These are phyloP conservation scores for Rhorus exstirpatorius DNA, from an alignment of 2,888 invertebrate genomes.

Conservation along the genomic window DNA sequence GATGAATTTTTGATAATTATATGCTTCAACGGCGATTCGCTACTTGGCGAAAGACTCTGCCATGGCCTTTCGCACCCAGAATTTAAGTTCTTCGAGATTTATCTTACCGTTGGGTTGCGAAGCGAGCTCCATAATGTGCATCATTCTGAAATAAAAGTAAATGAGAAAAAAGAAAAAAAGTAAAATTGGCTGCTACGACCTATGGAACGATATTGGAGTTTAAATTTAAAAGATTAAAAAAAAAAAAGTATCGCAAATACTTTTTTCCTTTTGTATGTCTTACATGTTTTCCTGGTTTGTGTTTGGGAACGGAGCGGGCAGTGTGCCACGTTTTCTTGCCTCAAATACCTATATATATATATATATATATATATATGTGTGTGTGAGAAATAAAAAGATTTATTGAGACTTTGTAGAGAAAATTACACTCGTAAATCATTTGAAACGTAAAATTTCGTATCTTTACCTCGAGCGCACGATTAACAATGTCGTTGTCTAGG, in stretches of 20 bases:
- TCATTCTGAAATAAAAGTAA: slow-evolving; percentile 48
- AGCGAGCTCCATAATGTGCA: slow-evolving; percentile 66
- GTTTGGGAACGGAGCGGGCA: slow-evolving; percentile 68
- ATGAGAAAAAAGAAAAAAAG: too few relatives aligned
- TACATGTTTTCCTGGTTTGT: slow-evolving; percentile 64
- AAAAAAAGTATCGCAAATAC: slow-evolving; percentile 10
- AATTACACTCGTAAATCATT: not conserved
- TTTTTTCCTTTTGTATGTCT: slow-evolving; percentile 41
- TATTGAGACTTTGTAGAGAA: not conserved
- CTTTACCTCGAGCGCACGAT: slow-evolving; percentile 87
- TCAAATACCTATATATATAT: slow-evolving; percentile 76
- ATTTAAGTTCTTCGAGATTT: slow-evolving; percentile 71
- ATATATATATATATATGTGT: not conserved
- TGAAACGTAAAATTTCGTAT: not conserved
- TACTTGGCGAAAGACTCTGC: slow-evolving; percentile 12
- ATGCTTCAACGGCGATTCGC: too few relatives aligned
- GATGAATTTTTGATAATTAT: too few relatives aligned
- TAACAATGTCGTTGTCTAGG: slow-evolving; percentile 86
- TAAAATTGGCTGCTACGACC: too few relatives aligned
- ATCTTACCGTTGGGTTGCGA: slow-evolving; percentile 41
- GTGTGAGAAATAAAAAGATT: not conserved
- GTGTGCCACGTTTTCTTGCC: slow-evolving; percentile 65
- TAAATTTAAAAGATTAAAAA: not conserved
- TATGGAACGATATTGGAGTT: not conserved
- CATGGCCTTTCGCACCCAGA: slow-evolving; percentile 67